Conservation (phyloP, 2,113 vertebrate genomes). For the Chelonoidis abingdonii region DNA sequence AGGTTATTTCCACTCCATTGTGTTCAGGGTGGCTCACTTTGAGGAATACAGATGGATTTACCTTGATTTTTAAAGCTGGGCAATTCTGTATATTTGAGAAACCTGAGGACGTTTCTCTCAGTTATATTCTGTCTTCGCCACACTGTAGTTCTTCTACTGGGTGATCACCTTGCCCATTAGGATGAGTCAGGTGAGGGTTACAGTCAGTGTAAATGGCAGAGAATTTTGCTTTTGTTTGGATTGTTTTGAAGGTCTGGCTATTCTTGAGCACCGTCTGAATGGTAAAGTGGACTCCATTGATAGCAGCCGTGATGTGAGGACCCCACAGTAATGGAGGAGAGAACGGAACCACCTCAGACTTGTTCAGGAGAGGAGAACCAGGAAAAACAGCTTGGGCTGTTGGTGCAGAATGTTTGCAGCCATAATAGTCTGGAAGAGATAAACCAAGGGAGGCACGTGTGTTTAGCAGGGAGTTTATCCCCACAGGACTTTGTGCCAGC, state of each 20-base stretch:
- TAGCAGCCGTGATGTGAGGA: not conserved
- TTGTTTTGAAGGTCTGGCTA: not conserved
- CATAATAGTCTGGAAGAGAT: not conserved
- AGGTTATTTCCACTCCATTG: not conserved
- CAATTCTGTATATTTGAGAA: not conserved
- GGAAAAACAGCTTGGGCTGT: not conserved
- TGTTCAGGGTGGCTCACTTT: not conserved
- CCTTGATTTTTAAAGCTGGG: not conserved
- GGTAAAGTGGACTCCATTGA: not conserved
- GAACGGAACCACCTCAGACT: not conserved
- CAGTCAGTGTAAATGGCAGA: not conserved
- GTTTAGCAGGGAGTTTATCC: not conserved
- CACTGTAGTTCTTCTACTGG: not conserved
- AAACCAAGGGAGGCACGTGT: not conserved
- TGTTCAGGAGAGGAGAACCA: not conserved
- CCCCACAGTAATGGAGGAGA: not conserved
- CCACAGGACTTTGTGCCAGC: not conserved
- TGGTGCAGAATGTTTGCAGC: not conserved
- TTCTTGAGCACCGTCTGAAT: not conserved
- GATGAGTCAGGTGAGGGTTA: not conserved
- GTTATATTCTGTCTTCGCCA: not conserved
- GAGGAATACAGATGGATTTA: not conserved
- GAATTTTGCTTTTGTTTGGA: conserved; percentile 8
- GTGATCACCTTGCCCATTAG: not conserved
- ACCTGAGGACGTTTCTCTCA: not conserved